phyloP scores from a whole-genome alignment of 2,797 vertebrate genomes.

The Eurystomus glaucurus region DNA sequence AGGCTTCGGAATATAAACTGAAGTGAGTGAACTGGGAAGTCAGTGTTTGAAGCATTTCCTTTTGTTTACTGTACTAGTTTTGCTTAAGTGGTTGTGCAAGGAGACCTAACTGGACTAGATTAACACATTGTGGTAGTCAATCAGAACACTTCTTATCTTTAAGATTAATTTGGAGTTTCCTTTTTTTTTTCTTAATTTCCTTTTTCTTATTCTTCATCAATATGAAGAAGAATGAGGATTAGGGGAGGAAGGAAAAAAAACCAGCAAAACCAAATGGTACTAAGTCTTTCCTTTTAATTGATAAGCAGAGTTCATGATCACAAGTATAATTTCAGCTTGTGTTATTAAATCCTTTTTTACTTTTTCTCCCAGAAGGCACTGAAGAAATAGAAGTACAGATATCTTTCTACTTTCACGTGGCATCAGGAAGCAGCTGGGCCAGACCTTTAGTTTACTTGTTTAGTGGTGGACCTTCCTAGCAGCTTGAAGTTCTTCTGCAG shows the following conservation, averaged over 20 bases:
- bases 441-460: neutral
- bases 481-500: neutral
- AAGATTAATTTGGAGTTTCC: neutral
- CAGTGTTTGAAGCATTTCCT: neutral
- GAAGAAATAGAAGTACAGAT: neutral
- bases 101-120: neutral
- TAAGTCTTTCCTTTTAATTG: neutral
- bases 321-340: neutral
- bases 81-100: neutral
- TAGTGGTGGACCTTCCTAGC: fast-evolving
- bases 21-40: neutral
- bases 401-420: neutral
- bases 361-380: neutral
- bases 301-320: neutral
- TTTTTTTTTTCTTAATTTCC: neutral
- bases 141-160: neutral
- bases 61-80: neutral
- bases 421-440: neutral
- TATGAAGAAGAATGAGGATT: neutral
- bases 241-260: neutral
- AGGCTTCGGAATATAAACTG: neutral
- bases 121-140: neutral
- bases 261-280: fast-evolving
- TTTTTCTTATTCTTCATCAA: neutral
- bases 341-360: neutral